Percentiles rank a stretch among this genome's conserved stretches.
Evolutionary conservation across 2,113 vertebrate genomes (phyloP).

Genomic region (Hemiprocne comata): DNA sequence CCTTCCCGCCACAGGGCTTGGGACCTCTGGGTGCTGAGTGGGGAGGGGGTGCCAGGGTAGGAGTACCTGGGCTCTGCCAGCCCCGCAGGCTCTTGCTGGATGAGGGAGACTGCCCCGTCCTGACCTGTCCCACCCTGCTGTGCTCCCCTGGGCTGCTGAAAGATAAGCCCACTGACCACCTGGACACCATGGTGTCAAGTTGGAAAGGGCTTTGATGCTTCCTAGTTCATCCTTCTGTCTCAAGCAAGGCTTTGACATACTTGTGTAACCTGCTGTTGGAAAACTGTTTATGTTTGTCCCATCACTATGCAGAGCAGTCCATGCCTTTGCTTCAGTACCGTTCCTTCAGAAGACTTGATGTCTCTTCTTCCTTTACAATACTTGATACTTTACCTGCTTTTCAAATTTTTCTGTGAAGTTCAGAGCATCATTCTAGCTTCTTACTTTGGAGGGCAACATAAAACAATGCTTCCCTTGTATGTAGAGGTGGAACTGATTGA

Average conservation of each 20-base stretch:
- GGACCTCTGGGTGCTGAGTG: too few relatives aligned
- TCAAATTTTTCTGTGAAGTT: neutral
- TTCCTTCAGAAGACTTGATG: neutral
- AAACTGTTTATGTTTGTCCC: neutral
- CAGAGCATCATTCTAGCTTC: too few relatives aligned
- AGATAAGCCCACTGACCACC: too few relatives aligned
- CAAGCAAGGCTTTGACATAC: neutral
- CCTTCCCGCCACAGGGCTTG: too few relatives aligned
- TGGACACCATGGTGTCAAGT: neutral
- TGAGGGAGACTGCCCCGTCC: too few relatives aligned
- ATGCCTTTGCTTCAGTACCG: neutral
- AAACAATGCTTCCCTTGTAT: neutral
- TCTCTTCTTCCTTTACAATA: neutral
- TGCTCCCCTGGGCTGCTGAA: too few relatives aligned
- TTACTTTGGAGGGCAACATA: neutral
- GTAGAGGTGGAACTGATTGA: neutral
- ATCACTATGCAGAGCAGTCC: neutral
- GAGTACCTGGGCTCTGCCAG: too few relatives aligned
- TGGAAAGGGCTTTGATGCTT: neutral
- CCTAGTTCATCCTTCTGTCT: neutral
- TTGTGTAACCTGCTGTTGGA: neutral
- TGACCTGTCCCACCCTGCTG: too few relatives aligned
- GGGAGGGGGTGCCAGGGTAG: too few relatives aligned
- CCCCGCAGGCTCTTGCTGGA: too few relatives aligned
- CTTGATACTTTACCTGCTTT: neutral